phyloP scores from a whole-genome alignment of 2,797 vertebrate genomes.

The Phoxinus dragarum region DNA sequence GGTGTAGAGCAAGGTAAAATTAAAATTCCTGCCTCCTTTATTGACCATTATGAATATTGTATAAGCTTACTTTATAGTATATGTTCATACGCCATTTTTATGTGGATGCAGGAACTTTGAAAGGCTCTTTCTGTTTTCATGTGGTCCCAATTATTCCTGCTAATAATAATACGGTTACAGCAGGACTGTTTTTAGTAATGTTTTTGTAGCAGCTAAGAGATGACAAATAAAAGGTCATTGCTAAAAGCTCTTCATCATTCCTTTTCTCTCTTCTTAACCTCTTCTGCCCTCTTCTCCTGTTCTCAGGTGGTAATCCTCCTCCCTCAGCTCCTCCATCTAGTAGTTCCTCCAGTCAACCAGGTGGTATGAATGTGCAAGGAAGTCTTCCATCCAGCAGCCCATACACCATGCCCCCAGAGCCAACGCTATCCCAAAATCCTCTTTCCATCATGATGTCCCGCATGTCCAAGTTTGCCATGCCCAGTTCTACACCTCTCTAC shows the following conservation, averaged over 20 bases:
- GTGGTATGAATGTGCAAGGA: slow-evolving; percentile 90
- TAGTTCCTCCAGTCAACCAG: slow-evolving; percentile 80
- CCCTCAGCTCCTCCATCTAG: slow-evolving; percentile 87
- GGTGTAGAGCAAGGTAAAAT: slow-evolving; percentile 89
- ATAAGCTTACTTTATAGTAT: background rate
- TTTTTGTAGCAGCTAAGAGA: background rate
- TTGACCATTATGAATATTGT: background rate
- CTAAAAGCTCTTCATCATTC: background rate
- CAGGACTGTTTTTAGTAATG: background rate
- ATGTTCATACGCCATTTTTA: background rate
- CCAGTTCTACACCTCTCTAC: slow-evolving; percentile 98
- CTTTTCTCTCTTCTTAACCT: background rate
- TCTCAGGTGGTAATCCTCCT: slow-evolving; percentile 90
- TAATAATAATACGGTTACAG: slow-evolving; percentile 5
- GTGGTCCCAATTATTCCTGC: background rate
- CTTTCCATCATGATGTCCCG: slow-evolving; percentile 99
- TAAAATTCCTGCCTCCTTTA: background rate
- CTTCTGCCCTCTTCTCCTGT: background rate
- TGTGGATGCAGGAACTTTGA: background rate
- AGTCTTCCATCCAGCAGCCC: slow-evolving; percentile 94
- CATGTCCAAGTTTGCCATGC: slow-evolving; percentile 99
- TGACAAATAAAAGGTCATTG: background rate
- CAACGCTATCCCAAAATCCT: slow-evolving; percentile 97
- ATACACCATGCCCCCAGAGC: slow-evolving; percentile 96
- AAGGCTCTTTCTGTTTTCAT: background rate